Conservation (phyloP, 92 coral and sea anemone species). For the Desmophyllum pertusum region DNA sequence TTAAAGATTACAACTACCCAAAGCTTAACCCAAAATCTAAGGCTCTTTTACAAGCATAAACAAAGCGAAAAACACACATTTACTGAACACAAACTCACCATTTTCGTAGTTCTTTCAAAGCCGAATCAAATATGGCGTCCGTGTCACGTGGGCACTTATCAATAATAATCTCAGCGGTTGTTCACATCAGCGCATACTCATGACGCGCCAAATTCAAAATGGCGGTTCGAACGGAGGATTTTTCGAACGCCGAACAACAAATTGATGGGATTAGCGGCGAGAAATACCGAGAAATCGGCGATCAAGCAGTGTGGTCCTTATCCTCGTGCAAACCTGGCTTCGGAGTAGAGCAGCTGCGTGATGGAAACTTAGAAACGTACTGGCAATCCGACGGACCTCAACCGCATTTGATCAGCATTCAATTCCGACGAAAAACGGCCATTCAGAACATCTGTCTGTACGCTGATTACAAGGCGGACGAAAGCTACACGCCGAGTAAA, state of each 20-base stretch:
- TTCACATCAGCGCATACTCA: slow-evolving; percentile 19
- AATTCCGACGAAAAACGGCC: slow-evolving; percentile 93
- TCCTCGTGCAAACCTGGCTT: slow-evolving; percentile 99
- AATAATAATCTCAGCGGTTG: slow-evolving; percentile 1
- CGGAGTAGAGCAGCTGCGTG: slow-evolving; percentile 95
- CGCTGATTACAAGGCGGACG: slow-evolving; percentile 97
- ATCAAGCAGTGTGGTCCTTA: slow-evolving; percentile 98
- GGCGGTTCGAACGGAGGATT: slow-evolving; percentile 86
- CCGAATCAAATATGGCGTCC: slow-evolving; percentile 7
- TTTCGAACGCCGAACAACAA: slow-evolving; percentile 33
- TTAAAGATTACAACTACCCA: neutral
- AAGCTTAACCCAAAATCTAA: neutral
- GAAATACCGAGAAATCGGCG: slow-evolving; percentile 93
- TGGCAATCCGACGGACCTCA: slow-evolving; percentile 99
- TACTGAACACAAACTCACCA: slow-evolving; percentile 24
- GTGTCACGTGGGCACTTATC: slow-evolving; percentile 1
- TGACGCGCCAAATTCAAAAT: slow-evolving; percentile 69
- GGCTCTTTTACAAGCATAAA: neutral
- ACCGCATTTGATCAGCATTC: slow-evolving; percentile 95
- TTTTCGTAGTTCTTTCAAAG: slow-evolving; percentile 2
- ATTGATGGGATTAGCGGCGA: slow-evolving; percentile 78
- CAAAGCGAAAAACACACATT: neutral
- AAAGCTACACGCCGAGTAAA: slow-evolving; percentile 98
- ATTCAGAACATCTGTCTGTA: slow-evolving; percentile 89
- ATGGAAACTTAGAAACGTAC: slow-evolving; percentile 95